Base-by-base conservation (phyloP, 1,140 invertebrate genomes). In the Trialeurodes vaporariorum region DNA sequence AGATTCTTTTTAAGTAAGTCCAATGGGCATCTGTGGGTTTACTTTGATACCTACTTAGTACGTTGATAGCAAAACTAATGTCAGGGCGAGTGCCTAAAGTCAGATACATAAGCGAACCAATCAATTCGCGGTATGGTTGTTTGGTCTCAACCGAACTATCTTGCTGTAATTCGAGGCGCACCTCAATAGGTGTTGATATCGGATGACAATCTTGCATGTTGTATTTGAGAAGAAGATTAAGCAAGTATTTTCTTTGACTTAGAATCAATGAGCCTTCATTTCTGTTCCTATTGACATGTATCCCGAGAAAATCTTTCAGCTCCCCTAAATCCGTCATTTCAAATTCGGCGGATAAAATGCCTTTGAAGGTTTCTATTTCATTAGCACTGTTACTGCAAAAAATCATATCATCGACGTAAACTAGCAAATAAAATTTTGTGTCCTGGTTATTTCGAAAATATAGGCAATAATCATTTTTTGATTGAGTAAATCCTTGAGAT, bases 241-340 rank as follows among this genome's bases (percentile, higher is more conserved):
- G 9, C 9, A 62, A 22, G 22, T 62, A 62, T 9, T 62, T 13
- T 21, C 21, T 11, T 22, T 62, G 61, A 62, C 25, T 62, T 62
- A 62, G n/a, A 12, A 12, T 62, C 9, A 62, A 11, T 21, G 12
- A 12, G 22, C 24, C 25, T 62, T 62, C 61, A n/a, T n/a, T n/a
- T n/a, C n/a, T n/a, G n/a, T 23, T 62, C 25, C 40, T 27, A 26
- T 24, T 17, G 25, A 63, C 2, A 63, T 63, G 17, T 13, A 63
- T 25, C 25, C 72, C 21, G 69, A 64, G 61, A 59, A 65, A 71
- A 61, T 1, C 61, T 59, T 74, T 75, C 65, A 75, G 67, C 73
- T 77, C 71, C 60, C 75, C 73, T 21, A 76, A 65, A 63, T 76
- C 72, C 68, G 75, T 74, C 71, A 76, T 76, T 9, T 74, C 66